Evolutionary conservation across 2,888 invertebrate species (phyloP).

Genomic region (Pristionchus japonicus): DNA sequence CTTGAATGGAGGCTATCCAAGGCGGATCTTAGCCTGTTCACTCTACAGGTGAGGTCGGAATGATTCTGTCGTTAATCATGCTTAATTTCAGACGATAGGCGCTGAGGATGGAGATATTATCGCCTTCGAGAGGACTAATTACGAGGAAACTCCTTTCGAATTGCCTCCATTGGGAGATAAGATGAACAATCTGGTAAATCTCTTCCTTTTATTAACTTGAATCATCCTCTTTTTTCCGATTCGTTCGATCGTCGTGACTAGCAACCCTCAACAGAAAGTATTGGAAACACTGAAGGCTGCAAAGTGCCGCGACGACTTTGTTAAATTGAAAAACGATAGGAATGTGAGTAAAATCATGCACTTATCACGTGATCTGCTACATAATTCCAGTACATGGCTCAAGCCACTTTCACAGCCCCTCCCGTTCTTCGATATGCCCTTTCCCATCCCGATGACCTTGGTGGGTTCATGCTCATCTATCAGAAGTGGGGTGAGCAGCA

Average conservation of each 20-base stretch:
- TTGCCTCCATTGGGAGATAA: conserved; percentile 38
- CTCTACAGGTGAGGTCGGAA: not conserved
- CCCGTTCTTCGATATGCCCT: not conserved
- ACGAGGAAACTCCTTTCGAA: conserved; percentile 15
- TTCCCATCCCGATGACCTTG: conserved; percentile 25
- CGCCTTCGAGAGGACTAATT: conserved; percentile 15
- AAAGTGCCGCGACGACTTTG: not conserved
- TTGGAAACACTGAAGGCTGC: not conserved
- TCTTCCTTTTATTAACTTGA: not conserved
- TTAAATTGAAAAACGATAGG: not conserved
- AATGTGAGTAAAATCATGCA: not conserved
- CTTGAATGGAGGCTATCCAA: conserved; percentile 12
- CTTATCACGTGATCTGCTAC: not conserved
- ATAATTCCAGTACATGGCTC: not conserved
- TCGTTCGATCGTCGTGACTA: conserved; percentile 3
- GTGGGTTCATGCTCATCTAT: conserved; percentile 38
- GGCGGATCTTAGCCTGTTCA: not conserved
- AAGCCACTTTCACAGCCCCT: not conserved
- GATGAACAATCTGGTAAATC: conserved; percentile 19
- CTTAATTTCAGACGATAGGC: not conserved
- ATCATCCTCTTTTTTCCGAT: not conserved
- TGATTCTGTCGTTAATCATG: not conserved
- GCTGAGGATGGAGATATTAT: conserved; percentile 22
- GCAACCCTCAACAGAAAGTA: not conserved
- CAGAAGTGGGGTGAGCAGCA: not conserved